phyloP scores from a whole-genome alignment of 1,140 invertebrate genomes.

The Orchesella cincta region DNA sequence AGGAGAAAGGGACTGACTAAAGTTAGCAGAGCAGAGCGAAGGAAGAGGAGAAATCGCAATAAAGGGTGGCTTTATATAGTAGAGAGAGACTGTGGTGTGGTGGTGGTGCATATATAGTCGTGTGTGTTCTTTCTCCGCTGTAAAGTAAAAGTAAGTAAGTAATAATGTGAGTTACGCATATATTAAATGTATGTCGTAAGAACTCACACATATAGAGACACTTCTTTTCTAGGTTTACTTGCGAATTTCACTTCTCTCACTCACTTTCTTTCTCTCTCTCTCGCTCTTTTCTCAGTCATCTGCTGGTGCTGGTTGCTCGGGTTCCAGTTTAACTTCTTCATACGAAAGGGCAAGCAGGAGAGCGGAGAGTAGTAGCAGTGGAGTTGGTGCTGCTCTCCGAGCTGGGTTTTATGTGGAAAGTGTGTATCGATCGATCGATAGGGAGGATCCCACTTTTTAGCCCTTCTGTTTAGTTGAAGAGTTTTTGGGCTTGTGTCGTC shows the following conservation, averaged over 20 bases:
- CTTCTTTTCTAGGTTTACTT: neutral
- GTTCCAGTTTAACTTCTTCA: neutral
- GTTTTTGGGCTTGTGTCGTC: neutral
- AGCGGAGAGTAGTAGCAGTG: neutral
- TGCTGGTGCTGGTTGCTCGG: conserved; percentile 10
- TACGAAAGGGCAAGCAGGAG: neutral
- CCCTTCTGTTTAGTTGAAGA: conserved; percentile 26
- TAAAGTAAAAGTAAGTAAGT: neutral
- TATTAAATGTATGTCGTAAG: neutral
- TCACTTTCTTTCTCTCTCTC: neutral
- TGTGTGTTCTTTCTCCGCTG: neutral
- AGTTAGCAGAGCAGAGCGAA: neutral
- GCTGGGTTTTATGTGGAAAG: neutral
- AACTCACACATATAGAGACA: neutral
- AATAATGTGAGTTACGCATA: conserved; percentile 18
- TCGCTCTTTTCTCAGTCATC: neutral
- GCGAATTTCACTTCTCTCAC: conserved; percentile 11
- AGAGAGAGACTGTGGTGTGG: neutral
- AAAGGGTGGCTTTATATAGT: neutral
- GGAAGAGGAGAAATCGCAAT: neutral
- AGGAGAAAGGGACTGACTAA: neutral
- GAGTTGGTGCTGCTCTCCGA: neutral
- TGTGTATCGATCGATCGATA: conserved; percentile 29
- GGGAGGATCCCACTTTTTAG: conserved; percentile 33
- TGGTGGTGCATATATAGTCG: neutral